A percentile compares a stretch with the other conserved stretches of the same genome.
phyloP scores from a whole-genome alignment of 2,797 vertebrate genomes.

The Parauchenoglanis punctatus region DNA sequence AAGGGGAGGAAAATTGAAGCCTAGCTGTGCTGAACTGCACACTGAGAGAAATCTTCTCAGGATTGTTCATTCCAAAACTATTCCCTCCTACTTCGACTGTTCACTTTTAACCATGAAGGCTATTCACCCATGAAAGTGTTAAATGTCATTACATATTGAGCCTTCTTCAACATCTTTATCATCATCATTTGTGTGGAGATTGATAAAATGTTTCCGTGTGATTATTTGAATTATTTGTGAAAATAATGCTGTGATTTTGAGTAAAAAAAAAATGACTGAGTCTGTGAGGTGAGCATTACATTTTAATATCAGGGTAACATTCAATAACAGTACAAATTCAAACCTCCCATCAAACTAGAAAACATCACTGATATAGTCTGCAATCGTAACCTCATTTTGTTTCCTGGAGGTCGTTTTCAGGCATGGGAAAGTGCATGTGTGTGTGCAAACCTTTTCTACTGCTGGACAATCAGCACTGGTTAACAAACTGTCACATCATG shows the following conservation, averaged over 20 bases:
- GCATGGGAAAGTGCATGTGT: conserved; percentile 35
- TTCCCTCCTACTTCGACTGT: background rate
- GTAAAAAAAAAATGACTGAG: conserved; percentile 36
- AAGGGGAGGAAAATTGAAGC: background rate
- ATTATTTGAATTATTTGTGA: conserved; percentile 21
- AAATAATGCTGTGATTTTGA: conserved; percentile 38
- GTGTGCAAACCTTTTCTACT: conserved; percentile 31
- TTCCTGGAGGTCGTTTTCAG: conserved; percentile 42
- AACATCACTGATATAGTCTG: conserved; percentile 11
- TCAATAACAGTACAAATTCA: conserved; percentile 5
- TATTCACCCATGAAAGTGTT: conserved; percentile 55
- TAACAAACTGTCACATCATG: conserved; percentile 17
- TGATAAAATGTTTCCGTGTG: conserved; percentile 15
- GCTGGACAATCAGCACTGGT: conserved; percentile 69
- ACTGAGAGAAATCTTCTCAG: conserved; percentile 19
- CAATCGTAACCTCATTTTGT: background rate
- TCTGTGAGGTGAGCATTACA: conserved; percentile 48
- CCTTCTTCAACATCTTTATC: conserved; percentile 59
- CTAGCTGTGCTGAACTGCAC: background rate
- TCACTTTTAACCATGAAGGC: conserved; percentile 61
- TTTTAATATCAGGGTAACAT: conserved; percentile 60
- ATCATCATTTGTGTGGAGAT: conserved; percentile 59
- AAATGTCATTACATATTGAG: conserved; percentile 58
- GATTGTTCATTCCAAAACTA: background rate
- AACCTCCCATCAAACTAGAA: conserved; percentile 26